Evolutionary conservation across 2,888 invertebrate species (phyloP).

Genomic region (Dasysyrphus tricinctus): DNA sequence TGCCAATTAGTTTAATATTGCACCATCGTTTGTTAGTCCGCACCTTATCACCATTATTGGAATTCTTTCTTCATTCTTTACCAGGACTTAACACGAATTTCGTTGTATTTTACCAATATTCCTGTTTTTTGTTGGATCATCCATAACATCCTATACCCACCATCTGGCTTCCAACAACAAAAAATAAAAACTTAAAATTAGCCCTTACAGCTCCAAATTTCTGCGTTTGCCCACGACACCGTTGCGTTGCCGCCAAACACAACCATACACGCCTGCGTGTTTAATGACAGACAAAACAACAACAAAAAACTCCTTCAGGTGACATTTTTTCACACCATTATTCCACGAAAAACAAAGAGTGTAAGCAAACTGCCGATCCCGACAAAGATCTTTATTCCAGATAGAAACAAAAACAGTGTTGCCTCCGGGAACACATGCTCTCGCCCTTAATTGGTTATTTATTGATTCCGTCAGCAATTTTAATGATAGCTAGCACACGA

Average conservation of each 20-base stretch:
- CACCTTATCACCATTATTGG: constrained; percentile 68
- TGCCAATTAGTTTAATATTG: constrained; percentile 74
- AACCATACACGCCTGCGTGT: constrained; percentile 35
- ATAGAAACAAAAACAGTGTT: constrained; percentile 25
- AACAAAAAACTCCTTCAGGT: constrained; percentile 64
- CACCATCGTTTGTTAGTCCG: constrained; percentile 68
- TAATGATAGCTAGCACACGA: constrained; percentile 68
- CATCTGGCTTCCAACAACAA: constrained; percentile 51
- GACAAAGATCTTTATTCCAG: constrained; percentile 59
- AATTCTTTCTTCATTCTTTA: constrained; percentile 59
- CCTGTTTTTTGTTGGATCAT: not conserved
- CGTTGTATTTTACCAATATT: constrained; percentile 32
- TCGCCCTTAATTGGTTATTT: constrained; percentile 74
- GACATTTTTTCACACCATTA: constrained; percentile 73
- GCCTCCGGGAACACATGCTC: constrained; percentile 70
- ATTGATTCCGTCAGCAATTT: constrained; percentile 74
- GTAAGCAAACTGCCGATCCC: constrained; percentile 34
- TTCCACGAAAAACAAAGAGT: constrained; percentile 53
- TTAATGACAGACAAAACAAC: not conserved
- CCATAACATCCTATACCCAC: constrained; percentile 14
- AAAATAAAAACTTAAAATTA: constrained; percentile 53
- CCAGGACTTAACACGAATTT: constrained; percentile 47
- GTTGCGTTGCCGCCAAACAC: not conserved
- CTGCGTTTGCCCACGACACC: constrained; percentile 13
- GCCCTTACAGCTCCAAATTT: constrained; percentile 56